phyloP scores from a whole-genome alignment of 2,888 invertebrate species.

The Poecilobothrus nobilitatus region DNA sequence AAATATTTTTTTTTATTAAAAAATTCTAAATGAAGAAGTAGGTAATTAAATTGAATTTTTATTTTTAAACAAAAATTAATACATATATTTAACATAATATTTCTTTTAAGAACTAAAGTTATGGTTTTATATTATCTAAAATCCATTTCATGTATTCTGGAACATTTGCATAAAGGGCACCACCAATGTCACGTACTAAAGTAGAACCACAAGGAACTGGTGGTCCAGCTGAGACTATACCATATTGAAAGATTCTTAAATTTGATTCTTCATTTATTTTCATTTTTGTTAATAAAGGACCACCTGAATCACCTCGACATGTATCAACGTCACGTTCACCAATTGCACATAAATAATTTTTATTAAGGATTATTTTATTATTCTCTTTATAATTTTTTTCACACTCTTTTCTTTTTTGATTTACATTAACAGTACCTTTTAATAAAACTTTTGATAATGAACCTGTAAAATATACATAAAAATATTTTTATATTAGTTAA shows the following conservation, averaged over 20 bases:
- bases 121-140: slow-evolving; percentile 30
- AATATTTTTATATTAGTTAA: too few relatives aligned
- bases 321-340: slow-evolving; percentile 32
- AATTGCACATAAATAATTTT: slow-evolving; percentile 48
- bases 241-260: slow-evolving; percentile 39
- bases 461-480: too few relatives aligned
- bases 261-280: slow-evolving; percentile 21
- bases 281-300: slow-evolving; percentile 29
- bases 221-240: slow-evolving; percentile 54
- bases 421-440: background rate
- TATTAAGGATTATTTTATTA: background rate
- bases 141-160: slow-evolving; percentile 51
- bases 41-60: too few relatives aligned
- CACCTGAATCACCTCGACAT: slow-evolving; percentile 26
- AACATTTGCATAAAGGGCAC: slow-evolving; percentile 48
- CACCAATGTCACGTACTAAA: slow-evolving; percentile 38
- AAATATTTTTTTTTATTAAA: too few relatives aligned
- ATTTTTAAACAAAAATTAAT: too few relatives aligned
- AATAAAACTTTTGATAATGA: background rate
- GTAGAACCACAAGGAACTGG: slow-evolving; percentile 48
- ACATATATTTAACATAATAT: too few relatives aligned
- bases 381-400: background rate
- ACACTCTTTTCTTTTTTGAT: background rate
- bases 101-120: too few relatives aligned
- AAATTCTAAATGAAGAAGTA: too few relatives aligned